Percentiles rank a stretch among this genome's conserved stretches.
Conservation (phyloP, 2,113 vertebrate genomes). For the Chascanopsetta lugubris region DNA sequence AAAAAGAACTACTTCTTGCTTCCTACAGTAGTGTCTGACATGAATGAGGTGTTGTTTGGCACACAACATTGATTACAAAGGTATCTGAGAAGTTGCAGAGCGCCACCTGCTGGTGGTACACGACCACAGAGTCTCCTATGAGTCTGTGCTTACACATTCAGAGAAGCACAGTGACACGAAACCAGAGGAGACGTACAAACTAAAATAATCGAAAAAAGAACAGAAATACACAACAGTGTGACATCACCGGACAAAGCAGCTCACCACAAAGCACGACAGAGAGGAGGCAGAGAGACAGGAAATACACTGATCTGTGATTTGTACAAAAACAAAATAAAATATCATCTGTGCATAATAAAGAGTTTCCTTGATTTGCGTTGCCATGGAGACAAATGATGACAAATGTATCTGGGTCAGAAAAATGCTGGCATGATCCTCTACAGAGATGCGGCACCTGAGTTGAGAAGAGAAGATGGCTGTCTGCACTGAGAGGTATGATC, state of each 20-base stretch:
- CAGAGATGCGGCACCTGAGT: slow-evolving; percentile 71
- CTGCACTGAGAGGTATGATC: slow-evolving; percentile 59
- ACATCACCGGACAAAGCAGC: slow-evolving; percentile 61
- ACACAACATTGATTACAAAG: slow-evolving; percentile 31
- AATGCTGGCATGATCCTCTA: slow-evolving; percentile 54
- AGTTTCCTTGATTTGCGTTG: slow-evolving; percentile 40
- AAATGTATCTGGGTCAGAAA: slow-evolving; percentile 41
- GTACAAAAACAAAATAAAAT: slow-evolving; percentile 48
- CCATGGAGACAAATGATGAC: slow-evolving; percentile 36
- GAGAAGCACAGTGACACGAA: slow-evolving; percentile 38
- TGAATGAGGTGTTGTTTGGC: slow-evolving; percentile 41
- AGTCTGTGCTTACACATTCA: slow-evolving; percentile 35
- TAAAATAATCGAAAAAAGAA: too few relatives aligned
- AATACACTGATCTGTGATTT: slow-evolving; percentile 38
- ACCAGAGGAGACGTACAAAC: slow-evolving; percentile 21
- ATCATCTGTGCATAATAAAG: slow-evolving; percentile 48
- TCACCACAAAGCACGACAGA: slow-evolving; percentile 68
- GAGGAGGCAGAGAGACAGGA: slow-evolving; percentile 42
- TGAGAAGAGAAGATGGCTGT: slow-evolving; percentile 57
- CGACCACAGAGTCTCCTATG: slow-evolving; percentile 31
- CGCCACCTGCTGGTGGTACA: slow-evolving; percentile 44
- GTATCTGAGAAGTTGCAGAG: slow-evolving; percentile 40
- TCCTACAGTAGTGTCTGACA: slow-evolving; percentile 35
- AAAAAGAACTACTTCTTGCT: slow-evolving; percentile 41
- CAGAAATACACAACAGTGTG: slow-evolving; percentile 44